A percentile compares a stretch with the other conserved stretches of the same genome.
These are phyloP conservation scores for Phodopus roborovskii DNA, from an alignment of 2,113 vertebrate genomes.

Conservation along the genomic window DNA sequence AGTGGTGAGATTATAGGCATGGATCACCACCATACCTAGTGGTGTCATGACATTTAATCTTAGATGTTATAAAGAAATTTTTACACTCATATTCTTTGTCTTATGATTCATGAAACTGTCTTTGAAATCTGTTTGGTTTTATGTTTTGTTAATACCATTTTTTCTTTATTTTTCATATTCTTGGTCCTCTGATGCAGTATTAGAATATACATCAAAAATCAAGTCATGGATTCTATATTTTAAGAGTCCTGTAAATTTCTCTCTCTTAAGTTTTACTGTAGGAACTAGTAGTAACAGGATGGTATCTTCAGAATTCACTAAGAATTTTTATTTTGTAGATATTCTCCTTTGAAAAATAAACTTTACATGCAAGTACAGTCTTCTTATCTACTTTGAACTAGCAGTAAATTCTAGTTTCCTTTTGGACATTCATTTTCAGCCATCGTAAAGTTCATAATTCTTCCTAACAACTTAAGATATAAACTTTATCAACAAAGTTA, in stretches of 20 bases:
- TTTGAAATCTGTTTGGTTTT: neutral
- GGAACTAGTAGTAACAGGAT: neutral
- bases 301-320: neutral
- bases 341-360: no score
- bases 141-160: neutral
- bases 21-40: neutral
- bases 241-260: neutral
- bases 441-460: neutral
- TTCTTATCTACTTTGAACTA: neutral
- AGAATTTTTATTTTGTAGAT: neutral
- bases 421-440: neutral
- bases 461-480: neutral
- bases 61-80: neutral
- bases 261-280: neutral
- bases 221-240: neutral
- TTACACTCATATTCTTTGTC: neutral
- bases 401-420: neutral
- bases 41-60: neutral
- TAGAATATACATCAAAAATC: neutral
- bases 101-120: neutral
- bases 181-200: neutral
- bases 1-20: neutral
- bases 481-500: neutral
- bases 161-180: neutral
- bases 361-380: neutral